A percentile compares a stretch with the other conserved stretches of the same genome.
phyloP scores from a whole-genome alignment of 1,140 invertebrate species.

The Piezodorus guildinii region DNA sequence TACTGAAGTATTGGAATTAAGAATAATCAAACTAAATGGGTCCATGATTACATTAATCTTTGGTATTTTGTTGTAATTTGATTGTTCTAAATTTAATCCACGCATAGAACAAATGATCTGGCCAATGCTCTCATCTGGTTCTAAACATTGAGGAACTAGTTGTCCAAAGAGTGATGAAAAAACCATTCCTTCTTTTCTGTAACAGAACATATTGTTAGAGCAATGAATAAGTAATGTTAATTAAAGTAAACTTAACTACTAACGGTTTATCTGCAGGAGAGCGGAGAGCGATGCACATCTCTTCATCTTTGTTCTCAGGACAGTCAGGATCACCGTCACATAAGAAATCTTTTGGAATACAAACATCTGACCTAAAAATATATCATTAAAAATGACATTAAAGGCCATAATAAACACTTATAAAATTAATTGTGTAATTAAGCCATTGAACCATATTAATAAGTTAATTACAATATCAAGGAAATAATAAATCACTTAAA shows the following conservation, averaged over 20 bases:
- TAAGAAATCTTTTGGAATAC: conserved; percentile 54
- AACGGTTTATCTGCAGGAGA: conserved; percentile 27
- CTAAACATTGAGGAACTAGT: not conserved
- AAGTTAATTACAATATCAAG: too few relatives aligned
- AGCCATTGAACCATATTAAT: too few relatives aligned
- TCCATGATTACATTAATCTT: not conserved
- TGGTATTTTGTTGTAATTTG: not conserved
- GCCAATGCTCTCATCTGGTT: not conserved
- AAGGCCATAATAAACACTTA: too few relatives aligned
- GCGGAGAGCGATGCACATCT: conserved; percentile 35
- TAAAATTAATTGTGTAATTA: too few relatives aligned
- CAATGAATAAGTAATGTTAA: not conserved
- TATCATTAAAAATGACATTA: too few relatives aligned
- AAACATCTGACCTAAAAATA: conserved; percentile 30
- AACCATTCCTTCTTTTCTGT: not conserved
- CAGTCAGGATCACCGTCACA: conserved; percentile 60
- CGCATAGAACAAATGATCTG: not conserved
- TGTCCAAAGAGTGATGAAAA: not conserved
- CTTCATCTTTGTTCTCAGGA: conserved; percentile 54
- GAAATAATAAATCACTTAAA: too few relatives aligned
- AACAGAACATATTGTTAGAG: not conserved
- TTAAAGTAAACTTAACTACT: conserved; percentile 22
- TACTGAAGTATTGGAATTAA: not conserved
- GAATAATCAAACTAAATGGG: not conserved
- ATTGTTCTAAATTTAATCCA: not conserved